A percentile compares a stretch with the other conserved stretches of the same genome.
phyloP scores from a whole-genome alignment of 2,797 vertebrate genomes.

The Echeneis naucrates region DNA sequence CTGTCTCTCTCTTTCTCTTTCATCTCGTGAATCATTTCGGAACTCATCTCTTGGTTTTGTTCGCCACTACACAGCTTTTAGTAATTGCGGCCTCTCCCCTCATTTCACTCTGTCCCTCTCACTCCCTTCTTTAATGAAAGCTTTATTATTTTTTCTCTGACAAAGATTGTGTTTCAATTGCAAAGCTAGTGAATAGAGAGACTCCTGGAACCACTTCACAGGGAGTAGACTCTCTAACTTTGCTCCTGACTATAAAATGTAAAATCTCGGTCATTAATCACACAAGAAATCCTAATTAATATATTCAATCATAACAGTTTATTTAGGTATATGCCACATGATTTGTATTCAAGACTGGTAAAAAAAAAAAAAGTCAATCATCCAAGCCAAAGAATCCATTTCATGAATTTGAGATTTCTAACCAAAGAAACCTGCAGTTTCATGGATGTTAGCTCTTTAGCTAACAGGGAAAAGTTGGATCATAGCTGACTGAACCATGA shows the following conservation, averaged over 20 bases:
- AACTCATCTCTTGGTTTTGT: conserved; percentile 2
- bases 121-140: conserved; percentile 17
- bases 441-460: not conserved
- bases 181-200: conserved; percentile 2
- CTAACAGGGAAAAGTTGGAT: not conserved
- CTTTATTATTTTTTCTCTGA: conserved; percentile 24
- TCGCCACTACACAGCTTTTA: conserved; percentile 1
- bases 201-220: conserved; percentile 20
- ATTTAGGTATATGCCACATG: conserved; percentile 13
- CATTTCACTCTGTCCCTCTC: not conserved
- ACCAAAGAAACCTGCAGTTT: not conserved
- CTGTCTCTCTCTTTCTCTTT: not conserved
- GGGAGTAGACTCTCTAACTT: not conserved
- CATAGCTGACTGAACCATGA: not conserved
- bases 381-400: not conserved
- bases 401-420: not conserved
- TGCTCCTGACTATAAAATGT: conserved; percentile 14
- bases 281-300: conserved; percentile 24
- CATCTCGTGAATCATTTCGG: conserved; percentile 1
- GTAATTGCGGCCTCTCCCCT: conserved; percentile 5
- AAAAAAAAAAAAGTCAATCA: not conserved
- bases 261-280: not conserved
- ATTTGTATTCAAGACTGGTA: conserved; percentile 14
- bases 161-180: conserved; percentile 45
- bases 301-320: conserved; percentile 22